phyloP scores from a whole-genome alignment of 1,140 invertebrate genomes.

The Drosophila sucinea region DNA sequence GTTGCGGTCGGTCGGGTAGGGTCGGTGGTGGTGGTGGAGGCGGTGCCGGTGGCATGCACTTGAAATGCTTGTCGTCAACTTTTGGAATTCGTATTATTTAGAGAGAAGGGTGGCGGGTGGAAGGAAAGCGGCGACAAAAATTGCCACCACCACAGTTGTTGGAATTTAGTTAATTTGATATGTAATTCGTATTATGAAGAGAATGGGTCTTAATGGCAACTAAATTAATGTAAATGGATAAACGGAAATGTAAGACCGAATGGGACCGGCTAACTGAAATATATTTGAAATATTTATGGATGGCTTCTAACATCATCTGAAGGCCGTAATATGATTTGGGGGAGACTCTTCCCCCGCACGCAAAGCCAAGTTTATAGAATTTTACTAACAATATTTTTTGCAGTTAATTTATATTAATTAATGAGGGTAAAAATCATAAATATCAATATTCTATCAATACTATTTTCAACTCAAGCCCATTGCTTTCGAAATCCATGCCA shows the following conservation, averaged over 20 bases:
- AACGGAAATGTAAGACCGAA: not conserved
- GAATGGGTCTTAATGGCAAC: slow-evolving; percentile 63
- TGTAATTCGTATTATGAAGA: slow-evolving; percentile 47
- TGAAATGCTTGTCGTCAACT: slow-evolving; percentile 27
- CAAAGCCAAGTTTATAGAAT: not conserved
- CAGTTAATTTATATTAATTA: not conserved
- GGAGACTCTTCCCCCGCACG: not conserved
- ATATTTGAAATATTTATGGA: too few relatives aligned
- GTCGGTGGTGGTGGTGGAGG: not conserved
- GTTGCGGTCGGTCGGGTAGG: not conserved
- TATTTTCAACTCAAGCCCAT: slow-evolving; percentile 7
- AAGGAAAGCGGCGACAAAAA: not conserved
- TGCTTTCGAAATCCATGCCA: not conserved
- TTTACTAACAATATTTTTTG: not conserved
- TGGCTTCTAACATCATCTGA: too few relatives aligned
- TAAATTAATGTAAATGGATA: slow-evolving; percentile 48
- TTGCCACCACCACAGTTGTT: slow-evolving; percentile 7
- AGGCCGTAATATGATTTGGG: too few relatives aligned
- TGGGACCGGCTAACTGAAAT: too few relatives aligned
- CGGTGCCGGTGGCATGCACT: not conserved
- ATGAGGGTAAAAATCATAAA: not conserved
- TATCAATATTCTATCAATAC: not conserved
- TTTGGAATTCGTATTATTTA: slow-evolving; percentile 51
- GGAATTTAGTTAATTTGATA: slow-evolving; percentile 66
- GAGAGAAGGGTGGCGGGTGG: not conserved